Percentiles rank a stretch among this genome's conserved stretches.
phyloP scores from a whole-genome alignment of 2,113 vertebrate genomes.

The Ovis canadensis region DNA sequence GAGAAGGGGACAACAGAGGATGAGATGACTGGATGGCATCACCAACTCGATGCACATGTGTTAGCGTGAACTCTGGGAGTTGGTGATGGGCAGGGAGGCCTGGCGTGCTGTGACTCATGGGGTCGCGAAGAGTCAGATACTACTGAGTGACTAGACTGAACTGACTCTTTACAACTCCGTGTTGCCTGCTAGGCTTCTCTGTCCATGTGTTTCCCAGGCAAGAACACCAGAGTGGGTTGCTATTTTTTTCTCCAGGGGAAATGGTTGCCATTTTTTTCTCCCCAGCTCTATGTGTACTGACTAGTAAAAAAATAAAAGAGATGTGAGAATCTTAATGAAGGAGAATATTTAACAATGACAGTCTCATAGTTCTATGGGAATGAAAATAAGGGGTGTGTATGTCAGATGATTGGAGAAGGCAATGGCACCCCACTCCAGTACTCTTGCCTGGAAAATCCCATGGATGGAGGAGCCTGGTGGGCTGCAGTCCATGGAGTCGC shows the following conservation, averaged over 20 bases:
- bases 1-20: too few species aligned
- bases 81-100: too few species aligned
- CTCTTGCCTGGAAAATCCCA: too few species aligned
- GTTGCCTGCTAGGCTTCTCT: background rate
- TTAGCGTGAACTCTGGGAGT: too few species aligned
- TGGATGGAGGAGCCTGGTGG: too few species aligned
- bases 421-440: too few species aligned
- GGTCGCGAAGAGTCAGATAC: too few species aligned
- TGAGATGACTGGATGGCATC: too few species aligned
- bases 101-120: accelerated
- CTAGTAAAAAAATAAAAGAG: background rate
- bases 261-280: background rate
- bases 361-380: background rate
- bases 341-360: background rate
- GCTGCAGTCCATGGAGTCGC: too few species aligned
- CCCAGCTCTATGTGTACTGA: background rate
- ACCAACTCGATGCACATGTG: too few species aligned
- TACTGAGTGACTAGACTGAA: too few species aligned
- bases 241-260: background rate
- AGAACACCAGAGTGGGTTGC: background rate
- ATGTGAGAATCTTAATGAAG: background rate
- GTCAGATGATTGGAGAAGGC: too few species aligned
- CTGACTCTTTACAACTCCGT: background rate
- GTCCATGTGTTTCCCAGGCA: background rate
- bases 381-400: background rate